Conservation (phyloP, 2,113 vertebrate genomes). For the Leiothrix lutea region DNA sequence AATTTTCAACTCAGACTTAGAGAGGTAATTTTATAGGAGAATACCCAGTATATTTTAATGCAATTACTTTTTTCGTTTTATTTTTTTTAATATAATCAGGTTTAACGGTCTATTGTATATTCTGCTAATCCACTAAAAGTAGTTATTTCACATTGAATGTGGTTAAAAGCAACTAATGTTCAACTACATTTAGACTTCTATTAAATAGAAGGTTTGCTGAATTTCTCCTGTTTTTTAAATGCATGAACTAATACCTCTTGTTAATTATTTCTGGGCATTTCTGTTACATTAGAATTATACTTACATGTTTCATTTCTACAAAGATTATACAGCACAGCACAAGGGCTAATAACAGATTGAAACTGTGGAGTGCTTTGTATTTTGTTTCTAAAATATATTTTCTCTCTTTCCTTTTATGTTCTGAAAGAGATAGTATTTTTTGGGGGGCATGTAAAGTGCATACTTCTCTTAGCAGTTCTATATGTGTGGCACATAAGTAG, state of each 20-base stretch:
- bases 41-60: conserved; percentile 1
- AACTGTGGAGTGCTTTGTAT: not conserved
- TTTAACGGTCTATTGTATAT: conserved; percentile 50
- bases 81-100: not conserved
- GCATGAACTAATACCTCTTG: not conserved
- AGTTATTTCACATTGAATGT: conserved; percentile 56
- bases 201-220: conserved; percentile 49
- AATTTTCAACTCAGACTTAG: conserved; percentile 25
- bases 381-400: not conserved
- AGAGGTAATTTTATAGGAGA: conserved; percentile 49
- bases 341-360: not conserved
- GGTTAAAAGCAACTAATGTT: conserved; percentile 66
- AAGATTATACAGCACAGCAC: not conserved
- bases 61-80: not conserved
- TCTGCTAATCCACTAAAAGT: conserved; percentile 42
- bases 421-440: not conserved
- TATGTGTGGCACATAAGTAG: not conserved
- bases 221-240: conserved; percentile 30
- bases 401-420: not conserved
- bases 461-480: not conserved
- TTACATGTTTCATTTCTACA: conserved; percentile 10
- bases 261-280: conserved; percentile 39
- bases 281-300: not conserved
- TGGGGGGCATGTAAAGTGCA: not conserved
- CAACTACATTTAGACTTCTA: conserved; percentile 58